Evolutionary conservation across 2,888 invertebrate genomes (phyloP), one percentile per base, ranked within the genome.

Genomic region (Nymphalis urticae): DNA sequence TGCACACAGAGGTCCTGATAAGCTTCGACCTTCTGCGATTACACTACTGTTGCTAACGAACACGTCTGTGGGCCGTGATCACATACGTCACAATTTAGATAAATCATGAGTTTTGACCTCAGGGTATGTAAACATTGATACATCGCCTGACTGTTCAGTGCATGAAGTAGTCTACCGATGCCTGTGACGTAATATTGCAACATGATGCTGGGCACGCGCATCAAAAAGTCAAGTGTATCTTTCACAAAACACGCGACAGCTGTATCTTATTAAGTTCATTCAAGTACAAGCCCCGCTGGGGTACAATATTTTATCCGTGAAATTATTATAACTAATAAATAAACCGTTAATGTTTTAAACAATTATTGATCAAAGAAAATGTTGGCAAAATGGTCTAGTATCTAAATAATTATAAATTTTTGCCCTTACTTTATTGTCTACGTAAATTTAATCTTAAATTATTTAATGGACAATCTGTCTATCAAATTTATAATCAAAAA

Each of bases 71-170:
- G 65, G 59, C 71, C 83, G 83, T 86, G 86, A 79, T 83, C 66
- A n/a, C 69, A 77, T 79, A 82, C 86, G 87, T 85, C 85, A 86
- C 74, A 75, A 64, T 75, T 75, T 73, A 77, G 82, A 85, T 85
- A 81, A 75, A 77, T 75, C 62, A 62, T 75, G 76, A 77, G 76
- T 75, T 82, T 78, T 85, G 83, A 85, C 85, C 84, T 78, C 75
- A 75, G 74, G 72, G 73, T 69, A 70, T 76, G 74, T 75, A 76
- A 79, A 80, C 75, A 80, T 72, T 76, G 75, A 79, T 75, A 73
- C 51, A 64, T 72, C 70, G 69, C 68, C 63, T 61, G 58, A n/a
- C 62, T 61, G 64, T 66, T 58, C 56, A 48, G 48, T 48, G 48
- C 53, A 62, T 62, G 42, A 69, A 67, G 56, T 24, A 50, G 42